Conservation (phyloP, 2,797 vertebrate genomes). For the Buceros bicornis region DNA sequence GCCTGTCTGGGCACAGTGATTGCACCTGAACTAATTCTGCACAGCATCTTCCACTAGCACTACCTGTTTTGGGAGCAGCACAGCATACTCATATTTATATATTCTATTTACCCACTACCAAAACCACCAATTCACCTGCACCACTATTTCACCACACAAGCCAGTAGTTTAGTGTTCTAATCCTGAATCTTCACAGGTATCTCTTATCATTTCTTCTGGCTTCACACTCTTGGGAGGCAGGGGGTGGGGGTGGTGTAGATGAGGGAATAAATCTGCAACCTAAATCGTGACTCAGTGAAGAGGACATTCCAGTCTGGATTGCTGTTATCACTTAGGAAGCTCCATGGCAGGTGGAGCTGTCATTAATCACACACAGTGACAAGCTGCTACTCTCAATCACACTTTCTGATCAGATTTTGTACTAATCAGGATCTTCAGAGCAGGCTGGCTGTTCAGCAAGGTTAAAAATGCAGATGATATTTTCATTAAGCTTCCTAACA, state of each 20-base stretch:
- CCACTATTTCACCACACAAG: not conserved
- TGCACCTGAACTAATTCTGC: not conserved
- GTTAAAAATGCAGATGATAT: constrained; percentile 67
- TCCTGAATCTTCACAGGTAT: not conserved
- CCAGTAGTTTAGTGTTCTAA: not conserved
- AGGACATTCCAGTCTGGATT: constrained; percentile 34
- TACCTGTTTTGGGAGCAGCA: not conserved
- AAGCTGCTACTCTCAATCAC: constrained; percentile 66
- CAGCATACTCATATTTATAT: not conserved
- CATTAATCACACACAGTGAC: constrained; percentile 72
- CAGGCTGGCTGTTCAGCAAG: constrained; percentile 58
- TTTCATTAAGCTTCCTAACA: constrained; percentile 42
- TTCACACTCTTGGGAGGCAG: not conserved
- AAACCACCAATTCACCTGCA: not conserved
- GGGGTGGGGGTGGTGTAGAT: not conserved
- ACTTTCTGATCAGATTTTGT: constrained; percentile 74
- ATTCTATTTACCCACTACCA: not conserved
- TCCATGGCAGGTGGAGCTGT: constrained; percentile 65
- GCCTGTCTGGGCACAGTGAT: not conserved
- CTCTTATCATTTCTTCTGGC: constrained; percentile 5
- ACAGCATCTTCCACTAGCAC: not conserved
- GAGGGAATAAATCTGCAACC: constrained; percentile 50
- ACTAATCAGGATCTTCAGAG: constrained; percentile 70
- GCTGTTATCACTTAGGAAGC: constrained; percentile 52
- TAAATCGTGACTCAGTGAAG: not conserved